Percentiles rank a stretch among this genome's conserved stretches.
These are phyloP conservation scores for Schizopygopsis malacanthus DNA, from an alignment of 2,797 vertebrate genomes.

Conservation along the genomic window DNA sequence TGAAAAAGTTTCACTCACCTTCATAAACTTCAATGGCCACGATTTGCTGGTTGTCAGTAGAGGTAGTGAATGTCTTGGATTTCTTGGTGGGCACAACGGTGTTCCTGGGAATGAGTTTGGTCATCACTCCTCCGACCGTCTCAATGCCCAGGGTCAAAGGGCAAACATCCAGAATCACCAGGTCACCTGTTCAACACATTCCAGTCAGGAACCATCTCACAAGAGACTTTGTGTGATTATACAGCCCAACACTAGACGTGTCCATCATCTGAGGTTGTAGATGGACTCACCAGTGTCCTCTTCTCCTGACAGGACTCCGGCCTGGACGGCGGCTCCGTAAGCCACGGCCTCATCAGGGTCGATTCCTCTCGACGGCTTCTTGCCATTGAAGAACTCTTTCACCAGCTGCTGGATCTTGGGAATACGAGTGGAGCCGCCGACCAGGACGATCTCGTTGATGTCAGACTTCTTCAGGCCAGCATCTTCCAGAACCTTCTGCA, in stretches of 20 bases:
- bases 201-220: too few relatives aligned
- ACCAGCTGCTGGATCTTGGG: constrained; percentile 97
- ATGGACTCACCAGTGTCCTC: constrained; percentile 86
- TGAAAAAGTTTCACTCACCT: constrained; percentile 75
- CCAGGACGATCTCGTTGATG: constrained; percentile 95
- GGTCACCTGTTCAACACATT: constrained; percentile 79
- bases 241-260: neutral
- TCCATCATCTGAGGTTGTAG: neutral
- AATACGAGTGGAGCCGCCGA: constrained; percentile 96
- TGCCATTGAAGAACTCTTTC: constrained; percentile 96
- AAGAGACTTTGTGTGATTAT: neutral
- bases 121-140: constrained; percentile 97
- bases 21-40: constrained; percentile 97
- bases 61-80: constrained; percentile 95
- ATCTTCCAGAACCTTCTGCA: constrained; percentile 95
- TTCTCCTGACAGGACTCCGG: constrained; percentile 92
- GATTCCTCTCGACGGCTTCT: constrained; percentile 94
- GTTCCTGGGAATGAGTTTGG: constrained; percentile 94
- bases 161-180: constrained; percentile 93
- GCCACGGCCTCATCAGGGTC: constrained; percentile 97
- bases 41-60: constrained; percentile 94
- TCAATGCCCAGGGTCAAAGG: constrained; percentile 96
- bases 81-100: constrained; percentile 96
- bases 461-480: constrained; percentile 92
- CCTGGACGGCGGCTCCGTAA: constrained; percentile 94